These are phyloP conservation scores for Parasteatoda tepidariorum DNA, from an alignment of 1,140 invertebrate species.

Conservation along the genomic window DNA sequence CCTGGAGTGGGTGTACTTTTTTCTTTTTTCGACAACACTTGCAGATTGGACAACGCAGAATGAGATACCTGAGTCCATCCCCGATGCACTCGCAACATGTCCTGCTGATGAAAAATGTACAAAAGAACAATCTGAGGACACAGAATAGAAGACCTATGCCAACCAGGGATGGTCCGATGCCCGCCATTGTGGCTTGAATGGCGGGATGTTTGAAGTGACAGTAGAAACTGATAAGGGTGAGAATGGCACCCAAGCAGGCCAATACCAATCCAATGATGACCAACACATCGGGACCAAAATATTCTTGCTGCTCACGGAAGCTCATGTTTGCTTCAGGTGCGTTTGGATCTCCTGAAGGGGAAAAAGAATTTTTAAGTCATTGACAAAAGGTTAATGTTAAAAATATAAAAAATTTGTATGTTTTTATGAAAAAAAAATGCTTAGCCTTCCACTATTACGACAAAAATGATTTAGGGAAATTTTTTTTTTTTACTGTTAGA, in stretches of 20 bases:
- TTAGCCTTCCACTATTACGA: no score
- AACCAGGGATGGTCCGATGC: conserved; percentile 55
- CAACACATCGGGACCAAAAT: conserved; percentile 53
- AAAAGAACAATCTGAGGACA: conserved; percentile 53
- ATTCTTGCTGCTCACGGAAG: conserved; percentile 43
- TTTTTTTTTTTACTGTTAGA: no score
- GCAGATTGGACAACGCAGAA: background rate
- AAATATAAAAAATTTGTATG: no score
- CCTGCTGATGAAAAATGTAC: conserved; percentile 36
- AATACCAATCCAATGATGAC: conserved; percentile 49
- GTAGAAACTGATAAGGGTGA: conserved; percentile 51
- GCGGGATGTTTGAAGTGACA: conserved; percentile 48
- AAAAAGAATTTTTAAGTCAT: no score
- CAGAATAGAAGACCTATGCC: conserved; percentile 58
- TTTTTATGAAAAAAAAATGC: no score
- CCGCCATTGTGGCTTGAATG: conserved; percentile 50
- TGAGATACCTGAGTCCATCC: conserved; percentile 27
- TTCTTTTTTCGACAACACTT: background rate
- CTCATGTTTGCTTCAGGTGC: conserved; percentile 56
- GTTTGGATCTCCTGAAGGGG: conserved; percentile 18
- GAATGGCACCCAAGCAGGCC: conserved; percentile 21
- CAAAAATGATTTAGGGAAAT: no score
- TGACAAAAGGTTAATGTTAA: no score
- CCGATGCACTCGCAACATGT: conserved; percentile 48
- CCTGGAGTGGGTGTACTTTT: conserved; percentile 17